phyloP scores from a whole-genome alignment of 2,888 invertebrate genomes.

The Trichopria drosophilae region DNA sequence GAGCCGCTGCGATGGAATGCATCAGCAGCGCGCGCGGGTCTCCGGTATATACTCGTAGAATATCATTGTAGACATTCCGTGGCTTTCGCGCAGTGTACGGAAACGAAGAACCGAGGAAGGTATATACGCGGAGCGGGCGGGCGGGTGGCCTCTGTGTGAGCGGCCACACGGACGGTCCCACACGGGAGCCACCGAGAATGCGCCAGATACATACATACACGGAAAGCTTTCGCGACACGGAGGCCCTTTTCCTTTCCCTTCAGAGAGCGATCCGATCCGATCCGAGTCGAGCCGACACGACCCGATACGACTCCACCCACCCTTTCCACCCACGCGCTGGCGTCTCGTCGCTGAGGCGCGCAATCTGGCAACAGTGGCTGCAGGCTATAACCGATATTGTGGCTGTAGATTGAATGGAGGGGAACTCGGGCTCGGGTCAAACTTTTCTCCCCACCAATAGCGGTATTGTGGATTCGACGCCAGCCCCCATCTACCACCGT shows the following conservation, averaged over 20 bases:
- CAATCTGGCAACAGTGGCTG: conserved; percentile 57
- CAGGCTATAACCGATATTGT: conserved; percentile 57
- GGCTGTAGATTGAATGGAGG: conserved; percentile 57
- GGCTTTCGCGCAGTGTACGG: conserved; percentile 11
- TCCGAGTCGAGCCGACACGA: too few relatives aligned
- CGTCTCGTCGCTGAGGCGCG: conserved; percentile 40
- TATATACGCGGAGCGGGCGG: conserved; percentile 1
- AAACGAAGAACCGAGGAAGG: conserved; percentile 23
- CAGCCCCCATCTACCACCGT: conserved; percentile 40
- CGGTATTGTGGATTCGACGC: conserved; percentile 31
- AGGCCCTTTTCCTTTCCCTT: conserved; percentile 13
- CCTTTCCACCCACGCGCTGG: conserved; percentile 8
- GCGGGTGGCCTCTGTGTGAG: conserved; percentile 1
- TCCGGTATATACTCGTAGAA: conserved; percentile 4
- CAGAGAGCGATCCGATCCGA: conserved; percentile 7
- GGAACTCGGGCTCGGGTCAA: conserved; percentile 58
- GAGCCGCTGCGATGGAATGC: conserved; percentile 24
- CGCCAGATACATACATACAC: too few relatives aligned
- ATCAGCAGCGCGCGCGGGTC: conserved; percentile 2
- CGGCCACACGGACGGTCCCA: neutral
- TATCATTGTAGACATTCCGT: conserved; percentile 32
- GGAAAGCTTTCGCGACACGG: conserved; percentile 24
- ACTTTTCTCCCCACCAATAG: conserved; percentile 46
- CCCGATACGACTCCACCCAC: conserved; percentile 7
- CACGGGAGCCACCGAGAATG: conserved; percentile 4